Evolutionary conservation across 2,888 invertebrate genomes (phyloP).

Genomic region (Drosophila cognata): DNA sequence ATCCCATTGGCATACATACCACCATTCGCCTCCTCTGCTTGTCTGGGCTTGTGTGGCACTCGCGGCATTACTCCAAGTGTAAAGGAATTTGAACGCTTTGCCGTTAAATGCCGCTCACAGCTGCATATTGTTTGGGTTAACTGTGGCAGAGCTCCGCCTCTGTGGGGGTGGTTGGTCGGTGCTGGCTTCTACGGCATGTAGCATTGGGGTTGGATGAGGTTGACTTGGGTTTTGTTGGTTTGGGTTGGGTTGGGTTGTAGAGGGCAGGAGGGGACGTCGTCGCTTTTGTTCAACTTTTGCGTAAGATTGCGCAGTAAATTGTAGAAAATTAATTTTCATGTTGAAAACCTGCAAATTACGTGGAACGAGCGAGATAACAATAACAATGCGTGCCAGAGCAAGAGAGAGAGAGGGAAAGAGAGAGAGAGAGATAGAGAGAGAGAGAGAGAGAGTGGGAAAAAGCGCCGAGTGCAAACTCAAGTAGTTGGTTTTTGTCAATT

Average conservation of each 20-base stretch:
- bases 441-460: not conserved
- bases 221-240: not conserved
- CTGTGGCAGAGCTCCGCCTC: slow-evolving; percentile 30
- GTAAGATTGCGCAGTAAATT: slow-evolving; percentile 83
- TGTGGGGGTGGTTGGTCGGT: not conserved
- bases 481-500: slow-evolving; percentile 78
- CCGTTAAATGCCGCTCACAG: slow-evolving; percentile 65
- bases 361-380: slow-evolving; percentile 46
- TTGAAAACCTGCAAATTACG: slow-evolving; percentile 79
- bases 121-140: slow-evolving; percentile 77
- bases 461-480: slow-evolving; percentile 49
- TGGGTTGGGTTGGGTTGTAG: not conserved
- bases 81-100: slow-evolving; percentile 78
- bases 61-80: slow-evolving; percentile 70
- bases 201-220: not conserved
- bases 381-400: not conserved
- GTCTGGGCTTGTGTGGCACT: slow-evolving; percentile 42
- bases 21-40: not conserved
- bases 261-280: slow-evolving; percentile 24
- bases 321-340: slow-evolving; percentile 83
- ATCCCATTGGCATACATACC: not conserved
- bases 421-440: not conserved
- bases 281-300: slow-evolving; percentile 81
- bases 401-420: slow-evolving; percentile 4
- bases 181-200: not conserved